Conservation (phyloP, 2,113 vertebrate species). For the Pithys albifrons region DNA sequence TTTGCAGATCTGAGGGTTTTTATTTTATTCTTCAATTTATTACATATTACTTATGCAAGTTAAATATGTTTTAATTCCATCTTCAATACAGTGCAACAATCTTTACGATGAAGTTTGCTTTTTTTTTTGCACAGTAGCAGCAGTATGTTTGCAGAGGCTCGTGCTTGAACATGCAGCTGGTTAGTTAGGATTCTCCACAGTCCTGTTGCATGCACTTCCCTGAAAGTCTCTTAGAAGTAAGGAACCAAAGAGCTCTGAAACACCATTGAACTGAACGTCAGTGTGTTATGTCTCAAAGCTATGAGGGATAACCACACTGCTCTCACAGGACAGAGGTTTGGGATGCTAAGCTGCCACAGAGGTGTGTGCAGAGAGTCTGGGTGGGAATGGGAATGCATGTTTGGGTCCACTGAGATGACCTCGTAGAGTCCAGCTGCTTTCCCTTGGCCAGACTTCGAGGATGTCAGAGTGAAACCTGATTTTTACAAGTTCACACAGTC, state of each 20-base stretch:
- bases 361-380: neutral
- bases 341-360: neutral
- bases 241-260: neutral
- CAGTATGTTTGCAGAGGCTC: neutral
- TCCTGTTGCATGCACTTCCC: neutral
- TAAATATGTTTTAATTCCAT: conserved; percentile 29
- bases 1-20: conserved; percentile 20
- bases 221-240: neutral
- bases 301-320: neutral
- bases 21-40: conserved; percentile 33
- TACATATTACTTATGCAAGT: neutral
- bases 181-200: neutral
- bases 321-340: neutral
- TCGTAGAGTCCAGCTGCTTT: neutral
- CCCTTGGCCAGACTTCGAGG: neutral
- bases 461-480: neutral
- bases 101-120: neutral
- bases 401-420: neutral
- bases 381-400: neutral
- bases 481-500: neutral
- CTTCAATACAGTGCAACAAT: neutral
- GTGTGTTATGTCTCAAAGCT: neutral
- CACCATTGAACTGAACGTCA: neutral
- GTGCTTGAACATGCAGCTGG: neutral
- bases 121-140: neutral